A percentile compares a stretch with the other conserved stretches of the same genome.
Evolutionary conservation across 2,888 invertebrate genomes (phyloP).

Genomic region (Mythimna loreyi): DNA sequence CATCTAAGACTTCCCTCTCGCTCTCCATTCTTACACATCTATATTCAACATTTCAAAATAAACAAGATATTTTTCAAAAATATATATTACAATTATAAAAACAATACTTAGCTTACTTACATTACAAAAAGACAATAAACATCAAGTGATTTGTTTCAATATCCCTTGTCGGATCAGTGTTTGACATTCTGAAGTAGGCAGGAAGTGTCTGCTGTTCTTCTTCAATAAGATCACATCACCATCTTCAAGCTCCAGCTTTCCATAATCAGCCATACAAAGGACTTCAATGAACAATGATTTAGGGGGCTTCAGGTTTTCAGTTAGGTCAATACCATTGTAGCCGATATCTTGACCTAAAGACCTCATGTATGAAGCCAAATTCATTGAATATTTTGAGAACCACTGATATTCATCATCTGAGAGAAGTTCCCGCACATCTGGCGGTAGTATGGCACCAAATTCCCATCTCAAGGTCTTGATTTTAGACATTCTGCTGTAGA

Average conservation of each 20-base stretch:
- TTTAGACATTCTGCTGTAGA: conserved; percentile 95
- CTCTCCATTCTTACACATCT: too few species aligned
- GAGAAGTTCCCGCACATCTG: conserved; percentile 95
- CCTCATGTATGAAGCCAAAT: conserved; percentile 97
- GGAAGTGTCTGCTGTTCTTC: conserved; percentile 97
- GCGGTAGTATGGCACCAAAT: conserved; percentile 97
- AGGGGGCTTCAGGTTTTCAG: conserved; percentile 96
- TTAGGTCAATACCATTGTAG: conserved; percentile 95
- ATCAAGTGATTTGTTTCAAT: conserved; percentile 93
- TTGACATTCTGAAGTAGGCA: conserved; percentile 97
- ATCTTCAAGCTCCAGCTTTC: conserved; percentile 98
- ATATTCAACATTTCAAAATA: background rate
- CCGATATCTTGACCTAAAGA: conserved; percentile 94
- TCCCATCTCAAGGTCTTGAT: conserved; percentile 98
- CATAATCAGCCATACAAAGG: conserved; percentile 96
- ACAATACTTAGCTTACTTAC: conserved; percentile 11
- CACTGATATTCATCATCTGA: conserved; percentile 96
- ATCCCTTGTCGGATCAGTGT: conserved; percentile 97
- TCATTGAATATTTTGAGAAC: conserved; percentile 97
- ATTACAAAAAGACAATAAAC: background rate
- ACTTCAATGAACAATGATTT: conserved; percentile 98
- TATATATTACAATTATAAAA: conserved; percentile 16
- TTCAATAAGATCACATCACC: conserved; percentile 97
- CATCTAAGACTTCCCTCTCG: too few species aligned
- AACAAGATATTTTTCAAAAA: conserved; percentile 8